Conservation (phyloP, 2,888 invertebrate genomes). For the Drosophila pseudotakahashii region DNA sequence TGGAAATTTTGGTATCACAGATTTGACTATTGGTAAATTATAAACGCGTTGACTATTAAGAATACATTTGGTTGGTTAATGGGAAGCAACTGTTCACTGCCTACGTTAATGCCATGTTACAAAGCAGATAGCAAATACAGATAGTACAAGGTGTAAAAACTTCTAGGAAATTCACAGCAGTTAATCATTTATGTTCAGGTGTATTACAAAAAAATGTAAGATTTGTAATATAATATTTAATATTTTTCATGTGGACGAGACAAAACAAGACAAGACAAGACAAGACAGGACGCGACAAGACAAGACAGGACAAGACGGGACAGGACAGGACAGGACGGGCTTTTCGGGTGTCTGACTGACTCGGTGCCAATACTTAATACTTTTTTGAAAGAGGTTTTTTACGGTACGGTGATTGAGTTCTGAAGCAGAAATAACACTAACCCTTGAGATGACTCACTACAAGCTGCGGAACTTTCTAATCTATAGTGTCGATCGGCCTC, state of each 20-base stretch:
- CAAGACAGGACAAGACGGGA: background rate
- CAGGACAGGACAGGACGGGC: background rate
- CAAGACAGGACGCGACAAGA: background rate
- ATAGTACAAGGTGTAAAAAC: conserved; percentile 5
- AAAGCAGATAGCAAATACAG: conserved; percentile 6
- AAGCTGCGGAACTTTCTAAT: conserved; percentile 90
- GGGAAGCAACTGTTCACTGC: conserved; percentile 28
- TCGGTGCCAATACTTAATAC: conserved; percentile 6
- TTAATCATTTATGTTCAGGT: conserved; percentile 6
- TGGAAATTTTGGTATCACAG: conserved; percentile 15
- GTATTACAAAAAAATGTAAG: background rate
- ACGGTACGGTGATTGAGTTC: conserved; percentile 8
- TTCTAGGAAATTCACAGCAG: conserved; percentile 1
- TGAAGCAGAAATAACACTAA: conserved; percentile 82
- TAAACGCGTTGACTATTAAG: conserved; percentile 16
- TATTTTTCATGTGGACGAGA: background rate
- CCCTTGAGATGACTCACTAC: conserved; percentile 91
- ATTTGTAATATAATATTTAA: too few relatives aligned
- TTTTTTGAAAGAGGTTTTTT: background rate
- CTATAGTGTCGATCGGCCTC: conserved; percentile 95
- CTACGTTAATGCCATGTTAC: conserved; percentile 16
- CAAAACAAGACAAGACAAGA: background rate
- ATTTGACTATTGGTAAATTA: conserved; percentile 6
- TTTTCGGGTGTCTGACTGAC: conserved; percentile 11
- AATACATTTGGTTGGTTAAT: conserved; percentile 5